Conservation (phyloP, 2,888 invertebrate genomes). For the Heliconius erato region DNA sequence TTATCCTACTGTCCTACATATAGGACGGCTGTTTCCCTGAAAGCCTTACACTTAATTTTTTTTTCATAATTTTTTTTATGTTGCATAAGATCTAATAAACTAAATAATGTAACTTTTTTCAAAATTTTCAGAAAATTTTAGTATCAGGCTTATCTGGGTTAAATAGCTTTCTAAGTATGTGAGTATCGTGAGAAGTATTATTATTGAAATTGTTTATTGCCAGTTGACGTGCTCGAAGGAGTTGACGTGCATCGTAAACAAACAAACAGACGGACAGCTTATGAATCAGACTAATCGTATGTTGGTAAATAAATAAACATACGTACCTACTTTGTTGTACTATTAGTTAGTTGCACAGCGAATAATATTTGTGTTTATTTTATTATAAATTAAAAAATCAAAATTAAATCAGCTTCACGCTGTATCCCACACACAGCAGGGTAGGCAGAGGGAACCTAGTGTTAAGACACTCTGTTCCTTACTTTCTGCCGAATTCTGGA, state of each 20-base stretch:
- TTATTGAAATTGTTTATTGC: slow-evolving; percentile 44
- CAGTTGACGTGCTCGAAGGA: slow-evolving; percentile 29
- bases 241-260: slow-evolving; percentile 39
- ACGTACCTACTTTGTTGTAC: background rate
- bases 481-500: too few species aligned
- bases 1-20: too few species aligned
- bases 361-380: slow-evolving; percentile 1
- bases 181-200: slow-evolving; percentile 20
- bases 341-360: background rate
- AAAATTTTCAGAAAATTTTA: too few species aligned
- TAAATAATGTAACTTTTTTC: too few species aligned
- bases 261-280: slow-evolving; percentile 39
- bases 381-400: background rate
- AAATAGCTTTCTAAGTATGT: slow-evolving; percentile 16
- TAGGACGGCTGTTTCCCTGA: too few species aligned
- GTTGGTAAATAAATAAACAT: slow-evolving; percentile 23
- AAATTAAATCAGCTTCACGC: too few species aligned
- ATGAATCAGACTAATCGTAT: slow-evolving; percentile 40
- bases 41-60: too few species aligned
- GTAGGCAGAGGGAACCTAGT: too few species aligned
- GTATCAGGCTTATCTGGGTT: too few species aligned
- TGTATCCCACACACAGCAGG: background rate
- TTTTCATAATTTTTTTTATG: too few species aligned
- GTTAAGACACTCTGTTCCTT: too few species aligned
- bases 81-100: too few species aligned